Evolutionary conservation across 2,888 invertebrate genomes (phyloP).

Genomic region (Sphecodes monilicornis): DNA sequence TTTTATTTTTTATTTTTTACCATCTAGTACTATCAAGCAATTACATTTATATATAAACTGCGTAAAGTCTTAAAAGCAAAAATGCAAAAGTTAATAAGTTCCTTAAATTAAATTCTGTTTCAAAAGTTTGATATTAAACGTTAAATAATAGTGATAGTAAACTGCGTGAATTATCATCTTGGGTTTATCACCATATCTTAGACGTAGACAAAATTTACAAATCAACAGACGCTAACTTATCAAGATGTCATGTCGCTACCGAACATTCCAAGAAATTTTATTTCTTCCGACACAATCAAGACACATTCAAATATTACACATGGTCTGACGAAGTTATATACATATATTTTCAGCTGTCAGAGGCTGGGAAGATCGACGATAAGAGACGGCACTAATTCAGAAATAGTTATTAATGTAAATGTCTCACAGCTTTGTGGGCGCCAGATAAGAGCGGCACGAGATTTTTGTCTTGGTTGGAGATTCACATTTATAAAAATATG

Average conservation of each 20-base stretch:
- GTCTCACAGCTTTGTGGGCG: slow-evolving; percentile 1
- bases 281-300: not conserved
- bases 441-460: slow-evolving; percentile 38
- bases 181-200: not conserved
- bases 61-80: too few species aligned
- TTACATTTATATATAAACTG: too few species aligned
- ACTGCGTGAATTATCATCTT: not conserved
- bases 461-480: slow-evolving; percentile 1
- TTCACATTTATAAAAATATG: not conserved
- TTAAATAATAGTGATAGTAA: not conserved
- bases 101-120: not conserved
- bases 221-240: not conserved
- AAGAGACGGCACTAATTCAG: slow-evolving; percentile 22
- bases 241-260: not conserved
- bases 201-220: not conserved
- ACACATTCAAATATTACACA: not conserved
- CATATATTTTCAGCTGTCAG: not conserved
- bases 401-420: slow-evolving; percentile 33
- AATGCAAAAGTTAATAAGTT: too few species aligned
- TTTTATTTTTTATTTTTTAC: too few species aligned
- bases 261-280: not conserved
- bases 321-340: not conserved
- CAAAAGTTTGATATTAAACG: not conserved
- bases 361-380: slow-evolving; percentile 19
- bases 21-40: too few species aligned